Evolutionary conservation across 37 sponge, comb jelly and placozoan genomes (phyloP).

Genomic region (Spongilla lacustris): DNA sequence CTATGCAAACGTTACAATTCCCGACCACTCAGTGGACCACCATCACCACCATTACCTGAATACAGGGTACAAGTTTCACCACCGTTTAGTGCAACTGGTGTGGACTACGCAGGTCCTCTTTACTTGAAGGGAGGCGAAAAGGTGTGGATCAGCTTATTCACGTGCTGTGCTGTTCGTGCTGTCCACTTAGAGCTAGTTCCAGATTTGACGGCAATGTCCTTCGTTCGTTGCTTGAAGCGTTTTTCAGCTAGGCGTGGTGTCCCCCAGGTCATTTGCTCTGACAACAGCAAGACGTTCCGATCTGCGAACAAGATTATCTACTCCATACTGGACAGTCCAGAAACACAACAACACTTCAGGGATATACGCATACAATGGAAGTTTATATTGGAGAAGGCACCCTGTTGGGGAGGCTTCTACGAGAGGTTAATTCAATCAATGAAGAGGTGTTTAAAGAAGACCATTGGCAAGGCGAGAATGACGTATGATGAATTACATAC

Average conservation of each 20-base stretch:
- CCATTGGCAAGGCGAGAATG: constrained; percentile 27
- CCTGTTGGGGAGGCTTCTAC: constrained; percentile 40
- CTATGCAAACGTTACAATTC: no score
- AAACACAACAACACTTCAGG: constrained; percentile 8
- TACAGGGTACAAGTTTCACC: constrained; percentile 12
- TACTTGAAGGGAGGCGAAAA: constrained; percentile 5
- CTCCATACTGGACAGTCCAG: background rate
- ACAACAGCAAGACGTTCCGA: constrained; percentile 40
- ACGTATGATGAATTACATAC: constrained; percentile 44
- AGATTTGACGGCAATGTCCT: constrained; percentile 18
- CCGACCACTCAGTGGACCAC: background rate
- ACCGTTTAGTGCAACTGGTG: constrained; percentile 16
- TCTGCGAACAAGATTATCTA: background rate
- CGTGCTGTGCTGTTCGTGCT: constrained; percentile 35
- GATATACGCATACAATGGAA: constrained; percentile 30
- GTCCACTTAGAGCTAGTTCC: constrained; percentile 32
- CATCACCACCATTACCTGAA: constrained; percentile 15
- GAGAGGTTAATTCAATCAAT: constrained; percentile 23
- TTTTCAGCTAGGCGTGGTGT: constrained; percentile 21
- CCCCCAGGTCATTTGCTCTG: constrained; percentile 8
- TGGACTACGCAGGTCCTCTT: constrained; percentile 23
- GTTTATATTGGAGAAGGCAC: constrained; percentile 38
- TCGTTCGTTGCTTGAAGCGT: constrained; percentile 27
- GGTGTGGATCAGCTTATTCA: constrained; percentile 26
- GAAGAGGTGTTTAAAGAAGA: constrained; percentile 28